Base-by-base conservation (phyloP, 2,797 vertebrate genomes). In the Allobates femoralis region DNA sequence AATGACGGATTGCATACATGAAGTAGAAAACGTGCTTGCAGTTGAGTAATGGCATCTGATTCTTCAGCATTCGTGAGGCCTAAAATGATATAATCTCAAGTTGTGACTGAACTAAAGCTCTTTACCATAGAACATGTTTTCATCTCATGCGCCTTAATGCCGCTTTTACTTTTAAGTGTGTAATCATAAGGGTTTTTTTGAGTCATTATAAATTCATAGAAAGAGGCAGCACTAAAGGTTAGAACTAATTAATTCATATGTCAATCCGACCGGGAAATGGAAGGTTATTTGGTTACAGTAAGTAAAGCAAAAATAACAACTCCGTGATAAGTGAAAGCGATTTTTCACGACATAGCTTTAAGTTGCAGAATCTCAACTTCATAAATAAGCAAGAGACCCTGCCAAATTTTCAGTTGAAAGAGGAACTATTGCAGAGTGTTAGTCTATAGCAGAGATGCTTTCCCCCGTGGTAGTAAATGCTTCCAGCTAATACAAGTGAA, bases 251-350 rank as follows among this genome's bases (percentile, higher is more conserved):
- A 71, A 80, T 85, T 79, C 26, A 80, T 74, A 81, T 77, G 23
- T 86, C 85, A 81, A 76, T 81, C 69, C 58, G 19, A 81, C 78
- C 55, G 69, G 85, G 78, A 86, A 81, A 86, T 81, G 18, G 74
- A 81, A 82, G 53, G 41, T 86, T 86, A 67, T 81, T 81, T 74
- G 76, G 37, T 51, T 66, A 76, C 58, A 66, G 69, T 86, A 81
- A 85, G 37, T 85, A 30, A 56, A 69, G 76, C 34, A 79, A 79
- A 85, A 73, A 85, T n/a, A n/a, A 73, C 28, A 32, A 79, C 76
- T 79, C 16, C n/a, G 32, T 73, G 77, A 76, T 76, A 81, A 53
- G 15, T n/a, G 18, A 16, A 76, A 77, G 30, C 62, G 30, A 84
- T 62, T 84, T 62, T 53, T 55, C 73, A 16, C 81, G 19, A 53